Base-by-base conservation (phyloP, 64 coral and sea anemone genomes). In the Stichodactyla mertensii region DNA sequence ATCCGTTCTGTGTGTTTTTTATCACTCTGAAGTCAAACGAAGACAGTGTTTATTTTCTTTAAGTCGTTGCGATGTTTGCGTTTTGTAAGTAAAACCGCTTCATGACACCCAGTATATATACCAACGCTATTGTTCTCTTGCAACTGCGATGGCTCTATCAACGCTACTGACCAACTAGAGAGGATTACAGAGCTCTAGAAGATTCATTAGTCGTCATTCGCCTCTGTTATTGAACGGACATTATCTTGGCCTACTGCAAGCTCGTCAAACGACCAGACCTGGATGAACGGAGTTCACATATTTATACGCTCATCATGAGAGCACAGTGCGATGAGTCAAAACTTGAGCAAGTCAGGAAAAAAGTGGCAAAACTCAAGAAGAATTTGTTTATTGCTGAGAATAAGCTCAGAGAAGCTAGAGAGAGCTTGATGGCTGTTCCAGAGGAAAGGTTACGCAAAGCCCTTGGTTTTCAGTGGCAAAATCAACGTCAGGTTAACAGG, bases 361-460 rank as follows among this genome's bases (percentile, higher is more conserved):
- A 81, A 55, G 78, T 81, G 2, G 51, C 36, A 53, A 81, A 55
- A 81, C 14, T 81, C 36, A 81, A 55, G 78, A 81, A 20, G 53
- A 81, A 55, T 81, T 28, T 81, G n/a, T 20, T 81, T 8, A 52
- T 81, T 52, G 52, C 78, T 16, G 78, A 81, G 53, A 81, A 22
- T 9, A 81, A 81, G 51, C 78, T 81, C 36, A 16, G 78, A 52
- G 78, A 81, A 81, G 78, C 78, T 7, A 52, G 78, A 81, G 78
- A 81, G 52, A 81, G 36, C 54, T 81, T 81, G 53, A 20, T 52
- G 1, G 51, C 36, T 14, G 15, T 5, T 8, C 15, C 53, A 20
- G 53, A 52, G 15, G 51, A 52, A 53, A 55, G 53, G 36, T 81
- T 81, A 53, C 52, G 54, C 51, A 81, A 55, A 81, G 51, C 78